Percentiles rank a stretch among this genome's conserved stretches.
These are phyloP conservation scores for Empidonax alnorum DNA, from an alignment of 2,113 vertebrate species.

Conservation along the genomic window DNA sequence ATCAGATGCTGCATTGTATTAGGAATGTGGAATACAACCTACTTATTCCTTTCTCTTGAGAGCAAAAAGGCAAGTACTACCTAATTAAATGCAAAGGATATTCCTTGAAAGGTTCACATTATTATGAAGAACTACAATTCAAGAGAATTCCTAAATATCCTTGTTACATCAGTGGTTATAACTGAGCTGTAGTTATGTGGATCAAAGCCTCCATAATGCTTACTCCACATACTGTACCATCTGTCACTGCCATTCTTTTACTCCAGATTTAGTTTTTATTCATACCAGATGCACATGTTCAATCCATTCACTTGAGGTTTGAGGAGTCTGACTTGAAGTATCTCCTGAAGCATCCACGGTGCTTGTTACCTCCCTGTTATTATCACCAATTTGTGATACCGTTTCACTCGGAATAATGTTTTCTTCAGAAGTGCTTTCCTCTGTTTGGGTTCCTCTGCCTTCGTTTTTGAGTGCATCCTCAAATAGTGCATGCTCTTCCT, in stretches of 20 bases:
- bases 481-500: constrained; percentile 73
- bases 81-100: constrained; percentile 74
- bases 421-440: constrained; percentile 76
- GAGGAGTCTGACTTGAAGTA: constrained; percentile 81
- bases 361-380: constrained; percentile 43
- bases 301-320: constrained; percentile 90
- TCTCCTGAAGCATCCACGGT: constrained; percentile 72
- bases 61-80: constrained; percentile 71
- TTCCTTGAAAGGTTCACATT: constrained; percentile 68
- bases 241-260: not conserved
- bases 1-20: constrained; percentile 76
- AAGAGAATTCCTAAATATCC: constrained; percentile 63
- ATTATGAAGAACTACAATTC: constrained; percentile 62
- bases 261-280: constrained; percentile 27
- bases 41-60: constrained; percentile 70
- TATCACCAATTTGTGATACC: constrained; percentile 58
- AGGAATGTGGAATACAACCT: constrained; percentile 70
- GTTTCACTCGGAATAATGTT: constrained; percentile 63
- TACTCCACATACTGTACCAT: constrained; percentile 47
- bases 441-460: constrained; percentile 82
- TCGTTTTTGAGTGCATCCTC: constrained; percentile 77
- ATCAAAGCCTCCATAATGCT: constrained; percentile 60
- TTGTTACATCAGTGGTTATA: constrained; percentile 61
- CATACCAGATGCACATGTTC: constrained; percentile 93
- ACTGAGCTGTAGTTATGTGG: constrained; percentile 52